Conservation (phyloP, 2,113 vertebrate genomes). For the Caranx ignobilis region DNA sequence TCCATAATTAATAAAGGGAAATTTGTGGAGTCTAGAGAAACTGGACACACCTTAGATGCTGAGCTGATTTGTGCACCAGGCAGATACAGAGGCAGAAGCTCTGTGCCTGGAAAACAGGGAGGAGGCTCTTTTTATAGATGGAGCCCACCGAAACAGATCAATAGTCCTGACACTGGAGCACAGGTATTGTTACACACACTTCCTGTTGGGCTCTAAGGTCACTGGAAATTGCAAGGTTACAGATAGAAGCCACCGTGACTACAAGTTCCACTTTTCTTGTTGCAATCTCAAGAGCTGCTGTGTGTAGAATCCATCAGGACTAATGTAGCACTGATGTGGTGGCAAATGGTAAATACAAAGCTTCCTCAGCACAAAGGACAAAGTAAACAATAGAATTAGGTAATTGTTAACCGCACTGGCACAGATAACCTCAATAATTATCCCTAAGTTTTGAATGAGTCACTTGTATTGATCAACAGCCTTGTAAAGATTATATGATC, state of each 20-base stretch:
- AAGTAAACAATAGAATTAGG: neutral
- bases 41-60: constrained; percentile 32
- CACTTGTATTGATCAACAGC: constrained; percentile 24
- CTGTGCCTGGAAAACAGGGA: constrained; percentile 44
- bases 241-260: constrained; percentile 12
- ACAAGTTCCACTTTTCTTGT: constrained; percentile 8
- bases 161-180: constrained; percentile 60
- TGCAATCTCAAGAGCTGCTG: neutral
- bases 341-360: neutral
- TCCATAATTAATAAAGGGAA: constrained; percentile 76
- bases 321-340: neutral
- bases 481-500: constrained; percentile 32
- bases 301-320: neutral
- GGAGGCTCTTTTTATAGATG: constrained; percentile 70
- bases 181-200: constrained; percentile 35
- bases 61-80: constrained; percentile 5
- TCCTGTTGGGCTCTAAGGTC: constrained; percentile 48
- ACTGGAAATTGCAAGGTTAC: constrained; percentile 60
- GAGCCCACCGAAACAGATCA: constrained; percentile 61
- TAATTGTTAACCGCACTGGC: neutral
- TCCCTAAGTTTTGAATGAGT: constrained; percentile 27
- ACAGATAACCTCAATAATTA: neutral
- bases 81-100: constrained; percentile 12
- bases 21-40: constrained; percentile 60
- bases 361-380: neutral